Evolutionary conservation across 1,140 invertebrate species (phyloP).

Genomic region (Drosophila ogumai): DNA sequence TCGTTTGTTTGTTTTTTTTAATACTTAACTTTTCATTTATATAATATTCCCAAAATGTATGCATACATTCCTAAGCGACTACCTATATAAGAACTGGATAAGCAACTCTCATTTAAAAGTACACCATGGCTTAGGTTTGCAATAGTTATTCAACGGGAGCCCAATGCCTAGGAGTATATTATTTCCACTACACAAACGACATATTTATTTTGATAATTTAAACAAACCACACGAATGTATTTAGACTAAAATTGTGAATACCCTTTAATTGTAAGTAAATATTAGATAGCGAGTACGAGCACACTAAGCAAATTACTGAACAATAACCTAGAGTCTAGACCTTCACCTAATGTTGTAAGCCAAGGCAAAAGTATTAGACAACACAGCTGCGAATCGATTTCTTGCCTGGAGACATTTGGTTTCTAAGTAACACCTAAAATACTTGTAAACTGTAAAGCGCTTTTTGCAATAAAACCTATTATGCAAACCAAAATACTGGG

Average conservation of each 20-base stretch:
- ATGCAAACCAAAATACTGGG: conserved; percentile 66
- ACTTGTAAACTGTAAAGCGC: conserved; percentile 83
- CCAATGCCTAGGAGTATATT: conserved; percentile 15
- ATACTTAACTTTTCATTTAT: conserved; percentile 11
- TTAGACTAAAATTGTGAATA: conserved; percentile 53
- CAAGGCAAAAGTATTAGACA: conserved; percentile 54
- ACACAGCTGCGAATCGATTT: conserved; percentile 46
- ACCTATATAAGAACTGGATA: conserved; percentile 37
- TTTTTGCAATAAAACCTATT: conserved; percentile 85
- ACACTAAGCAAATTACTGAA: conserved; percentile 44
- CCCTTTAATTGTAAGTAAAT: conserved; percentile 32
- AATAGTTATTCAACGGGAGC: conserved; percentile 62
- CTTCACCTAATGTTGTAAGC: conserved; percentile 65
- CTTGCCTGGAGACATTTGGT: conserved; percentile 70
- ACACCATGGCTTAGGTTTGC: conserved; percentile 69
- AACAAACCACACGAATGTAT: conserved; percentile 40
- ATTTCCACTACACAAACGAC: conserved; percentile 17
- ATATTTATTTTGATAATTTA: conserved; percentile 55
- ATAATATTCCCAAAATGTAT: conserved; percentile 19
- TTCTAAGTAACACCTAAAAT: conserved; percentile 64
- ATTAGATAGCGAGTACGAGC: conserved; percentile 37
- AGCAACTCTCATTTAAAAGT: conserved; percentile 34
- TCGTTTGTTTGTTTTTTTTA: conserved; percentile 55
- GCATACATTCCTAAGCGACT: conserved; percentile 60
- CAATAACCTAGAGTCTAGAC: conserved; percentile 61